These are phyloP conservation scores for Helostoma temminkii DNA, from an alignment of 2,797 vertebrate species.

Conservation along the genomic window DNA sequence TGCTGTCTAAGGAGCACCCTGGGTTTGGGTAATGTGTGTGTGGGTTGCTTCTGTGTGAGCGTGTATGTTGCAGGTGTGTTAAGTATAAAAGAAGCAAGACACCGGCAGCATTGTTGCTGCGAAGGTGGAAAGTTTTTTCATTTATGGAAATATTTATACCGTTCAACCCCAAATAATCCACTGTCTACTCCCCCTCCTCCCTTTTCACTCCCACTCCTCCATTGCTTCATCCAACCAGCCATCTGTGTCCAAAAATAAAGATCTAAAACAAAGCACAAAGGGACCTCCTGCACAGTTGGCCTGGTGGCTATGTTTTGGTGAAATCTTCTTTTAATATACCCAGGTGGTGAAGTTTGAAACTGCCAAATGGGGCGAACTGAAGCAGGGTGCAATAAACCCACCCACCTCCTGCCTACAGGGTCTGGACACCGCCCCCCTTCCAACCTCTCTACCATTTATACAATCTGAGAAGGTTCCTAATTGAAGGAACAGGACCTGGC, in stretches of 20 bases:
- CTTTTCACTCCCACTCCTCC: constrained; percentile 33
- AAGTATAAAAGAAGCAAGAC: not conserved
- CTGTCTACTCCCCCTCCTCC: not conserved
- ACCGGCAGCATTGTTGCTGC: not conserved
- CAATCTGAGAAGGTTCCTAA: constrained; percentile 12
- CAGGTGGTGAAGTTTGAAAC: constrained; percentile 45
- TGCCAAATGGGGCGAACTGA: constrained; percentile 55
- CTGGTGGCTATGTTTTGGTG: constrained; percentile 42
- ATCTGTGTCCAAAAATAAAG: constrained; percentile 61
- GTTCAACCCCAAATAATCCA: constrained; percentile 5
- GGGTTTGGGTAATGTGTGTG: constrained; percentile 41
- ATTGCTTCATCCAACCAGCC: constrained; percentile 33
- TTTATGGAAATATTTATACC: not conserved
- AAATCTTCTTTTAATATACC: constrained; percentile 29
- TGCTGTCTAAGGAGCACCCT: constrained; percentile 71
- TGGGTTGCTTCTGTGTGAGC: not conserved
- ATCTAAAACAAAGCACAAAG: constrained; percentile 65
- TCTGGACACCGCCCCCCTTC: constrained; percentile 16
- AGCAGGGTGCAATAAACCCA: constrained; percentile 41
- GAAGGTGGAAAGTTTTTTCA: not conserved
- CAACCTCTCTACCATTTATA: constrained; percentile 4
- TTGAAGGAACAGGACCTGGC: not conserved
- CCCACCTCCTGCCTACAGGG: constrained; percentile 12
- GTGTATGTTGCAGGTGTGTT: constrained; percentile 40
- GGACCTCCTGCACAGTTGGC: constrained; percentile 55